Evolutionary conservation across 2,888 invertebrate species (phyloP).

Genomic region (Dryadula phaetusa): DNA sequence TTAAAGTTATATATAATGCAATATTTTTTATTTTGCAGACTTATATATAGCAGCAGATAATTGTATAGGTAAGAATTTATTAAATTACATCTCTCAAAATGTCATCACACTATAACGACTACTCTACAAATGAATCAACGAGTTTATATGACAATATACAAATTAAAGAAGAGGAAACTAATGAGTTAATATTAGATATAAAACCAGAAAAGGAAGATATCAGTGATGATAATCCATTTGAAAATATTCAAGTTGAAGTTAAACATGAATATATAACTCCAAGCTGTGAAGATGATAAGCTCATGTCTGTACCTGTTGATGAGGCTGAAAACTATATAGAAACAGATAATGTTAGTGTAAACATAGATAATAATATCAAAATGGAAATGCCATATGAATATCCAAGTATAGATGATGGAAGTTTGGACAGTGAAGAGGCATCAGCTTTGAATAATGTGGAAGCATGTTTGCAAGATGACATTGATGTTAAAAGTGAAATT

Average conservation of each 20-base stretch:
- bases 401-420: constrained; percentile 64
- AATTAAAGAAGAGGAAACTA: constrained; percentile 36
- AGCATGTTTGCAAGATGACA: constrained; percentile 67
- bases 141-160: constrained; percentile 22
- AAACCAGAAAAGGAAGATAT: constrained; percentile 29
- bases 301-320: constrained; percentile 15
- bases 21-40: neutral
- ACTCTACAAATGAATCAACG: neutral
- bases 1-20: neutral
- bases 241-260: constrained; percentile 30
- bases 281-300: constrained; percentile 29
- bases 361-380: constrained; percentile 53
- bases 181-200: constrained; percentile 30
- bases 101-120: neutral
- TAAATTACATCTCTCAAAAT: constrained; percentile 7
- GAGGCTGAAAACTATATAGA: constrained; percentile 31
- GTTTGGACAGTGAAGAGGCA: constrained; percentile 71
- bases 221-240: constrained; percentile 30
- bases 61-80: neutral
- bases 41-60: neutral
- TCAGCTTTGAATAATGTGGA: constrained; percentile 70
- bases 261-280: constrained; percentile 36
- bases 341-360: constrained; percentile 28
- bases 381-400: constrained; percentile 64
- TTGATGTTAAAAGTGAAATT: constrained; percentile 60